Evolutionary conservation across 2,888 invertebrate genomes (phyloP), one percentile per base, ranked within the genome.

Genomic region (Baronia brevicornis): DNA sequence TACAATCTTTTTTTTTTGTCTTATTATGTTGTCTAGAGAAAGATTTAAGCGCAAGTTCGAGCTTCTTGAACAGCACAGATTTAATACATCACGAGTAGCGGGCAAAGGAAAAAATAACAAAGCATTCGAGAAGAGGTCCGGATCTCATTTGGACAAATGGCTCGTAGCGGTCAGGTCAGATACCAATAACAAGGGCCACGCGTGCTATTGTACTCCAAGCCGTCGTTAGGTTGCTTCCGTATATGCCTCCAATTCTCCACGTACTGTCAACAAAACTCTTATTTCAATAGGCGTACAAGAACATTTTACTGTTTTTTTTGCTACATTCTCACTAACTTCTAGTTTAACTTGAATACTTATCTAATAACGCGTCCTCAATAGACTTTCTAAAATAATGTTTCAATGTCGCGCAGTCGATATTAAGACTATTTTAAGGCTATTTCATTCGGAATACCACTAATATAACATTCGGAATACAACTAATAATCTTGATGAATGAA

Each of bases 111-210:
- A 73, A 68, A 66, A 72, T 70, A 70, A 79, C 75, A 77, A 77
- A 74, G 72, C 69, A 51, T 55, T 52, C 51, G 49, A 43, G 47
- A 46, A 66, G 65, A 67, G 74, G 70, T 62, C 77, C 80, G 82
- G 80, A 79, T 79, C 79, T 82, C 79, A 79, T 82, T 80, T 80
- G 75, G 79, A 82, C 82, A 80, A 82, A 82, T 82, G 79, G 78
- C 70, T 77, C 66, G 75, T 79, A 75, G 79, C 79, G 80, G 80
- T 80, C 77, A 79, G 73, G 75, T 75, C 79, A 74, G 79, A 79
- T 75, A 78, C 77, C 80, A 80, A 80, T 80, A 82, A 80, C 71
- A 82, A 80, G 79, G 73, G 65, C 59, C 68, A 70, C 70, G 67
- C 68, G 68, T 78, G 75, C 78, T 75, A 80, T 82, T 82, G 82